Evolutionary conservation across 1,140 invertebrate genomes (phyloP), one percentile per base, ranked within the genome.

Genomic region (Tribolium madens): DNA sequence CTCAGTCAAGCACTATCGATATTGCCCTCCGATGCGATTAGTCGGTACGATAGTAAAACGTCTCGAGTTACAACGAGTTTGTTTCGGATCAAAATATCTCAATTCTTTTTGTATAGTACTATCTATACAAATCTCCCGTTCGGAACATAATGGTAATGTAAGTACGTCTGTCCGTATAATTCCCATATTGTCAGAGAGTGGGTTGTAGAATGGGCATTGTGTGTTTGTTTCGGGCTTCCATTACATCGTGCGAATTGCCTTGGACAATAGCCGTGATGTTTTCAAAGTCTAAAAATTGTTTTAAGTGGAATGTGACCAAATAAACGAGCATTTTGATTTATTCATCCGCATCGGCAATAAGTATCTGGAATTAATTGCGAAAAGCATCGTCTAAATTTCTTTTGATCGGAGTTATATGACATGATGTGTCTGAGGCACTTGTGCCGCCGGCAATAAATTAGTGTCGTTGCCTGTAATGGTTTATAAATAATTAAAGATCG

Each of bases 401-500:
- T 33, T 64, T 26, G 57, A 33, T 64, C 14, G 3, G 21, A n/a
- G 52, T 57, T 18, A 64, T 33, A 18, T 64, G 26, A 64, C 57
- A 31, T 31, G 21, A 33, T 64, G 57, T 18, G 21, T 64, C 57
- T 64, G 26, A 12, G 21, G 57, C 57, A 33, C 57, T 64, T 64
- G 7, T 64, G 26, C 57, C 57, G 57, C 57, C 26, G 57, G 10
- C 57, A 33, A 64, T 64, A 64, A 64, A 64, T 64, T 64, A 64
- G 57, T 64, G 57, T 64, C 57, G 57, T 64, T 64, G 10, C 57
- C 10, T 13, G 21, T 64, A 64, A 64, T 64, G 57, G 57, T 64
- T 64, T 64, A 64, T 64, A 64, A 64, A 64, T 64, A 64, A 64
- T 64, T 64, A 64, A 64, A 64, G 26, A 31, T 64, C n/a, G n/a